Conservation (phyloP, 2,888 invertebrate species). For the Corbicula japonica region DNA sequence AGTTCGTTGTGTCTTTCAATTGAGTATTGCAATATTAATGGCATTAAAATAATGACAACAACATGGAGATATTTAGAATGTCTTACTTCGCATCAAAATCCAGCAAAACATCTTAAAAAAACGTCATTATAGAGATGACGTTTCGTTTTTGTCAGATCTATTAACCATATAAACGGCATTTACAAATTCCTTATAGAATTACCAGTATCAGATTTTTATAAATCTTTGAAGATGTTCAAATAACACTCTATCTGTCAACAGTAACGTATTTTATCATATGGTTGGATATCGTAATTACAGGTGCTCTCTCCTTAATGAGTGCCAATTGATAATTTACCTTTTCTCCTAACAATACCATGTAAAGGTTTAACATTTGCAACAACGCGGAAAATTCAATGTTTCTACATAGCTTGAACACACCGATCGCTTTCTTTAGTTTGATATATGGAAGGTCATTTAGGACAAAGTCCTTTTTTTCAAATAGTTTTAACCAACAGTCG, state of each 20-base stretch:
- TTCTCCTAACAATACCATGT: conserved; percentile 40
- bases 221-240: conserved; percentile 58
- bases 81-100: too few relatives aligned
- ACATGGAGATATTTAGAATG: too few relatives aligned
- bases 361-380: conserved; percentile 44
- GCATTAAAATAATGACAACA: too few relatives aligned
- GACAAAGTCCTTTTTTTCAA: conserved; percentile 46
- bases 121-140: too few relatives aligned
- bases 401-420: conserved; percentile 22
- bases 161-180: conserved; percentile 37
- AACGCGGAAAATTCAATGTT: conserved; percentile 64
- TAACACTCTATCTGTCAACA: conserved; percentile 52
- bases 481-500: conserved; percentile 45
- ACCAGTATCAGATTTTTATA: conserved; percentile 47
- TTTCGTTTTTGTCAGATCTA: conserved; percentile 19
- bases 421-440: conserved; percentile 34
- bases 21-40: too few relatives aligned
- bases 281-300: conserved; percentile 53
- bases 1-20: too few relatives aligned
- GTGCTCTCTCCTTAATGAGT: conserved; percentile 53
- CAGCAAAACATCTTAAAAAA: too few relatives aligned
- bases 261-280: conserved; percentile 51
- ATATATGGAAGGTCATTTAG: conserved; percentile 54
- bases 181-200: conserved; percentile 39
- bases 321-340: conserved; percentile 66